A percentile compares a stretch with the other conserved stretches of the same genome.
phyloP scores from a whole-genome alignment of 1,140 invertebrate genomes.

The Hermetia illucens region DNA sequence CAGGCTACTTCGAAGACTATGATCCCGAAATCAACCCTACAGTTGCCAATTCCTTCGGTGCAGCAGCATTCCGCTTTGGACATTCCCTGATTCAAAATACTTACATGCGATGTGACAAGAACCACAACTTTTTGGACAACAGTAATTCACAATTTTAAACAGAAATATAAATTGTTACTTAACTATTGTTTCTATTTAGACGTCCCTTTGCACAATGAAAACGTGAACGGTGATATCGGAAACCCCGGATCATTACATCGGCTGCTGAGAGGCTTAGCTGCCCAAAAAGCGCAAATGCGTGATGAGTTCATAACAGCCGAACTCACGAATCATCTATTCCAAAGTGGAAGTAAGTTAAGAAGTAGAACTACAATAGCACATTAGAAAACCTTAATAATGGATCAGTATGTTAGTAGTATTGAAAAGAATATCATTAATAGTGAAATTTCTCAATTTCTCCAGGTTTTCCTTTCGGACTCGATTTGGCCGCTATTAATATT shows the following conservation, averaged over 20 bases:
- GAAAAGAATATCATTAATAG: neutral
- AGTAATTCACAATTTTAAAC: constrained; percentile 33
- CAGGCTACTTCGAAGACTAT: constrained; percentile 57
- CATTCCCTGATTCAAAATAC: constrained; percentile 81
- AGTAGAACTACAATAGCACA: too few species aligned
- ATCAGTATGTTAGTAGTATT: neutral
- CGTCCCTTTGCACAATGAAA: constrained; percentile 61
- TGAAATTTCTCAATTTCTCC: constrained; percentile 10
- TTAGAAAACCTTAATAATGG: too few species aligned
- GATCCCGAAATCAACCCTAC: constrained; percentile 68
- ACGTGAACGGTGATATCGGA: constrained; percentile 43
- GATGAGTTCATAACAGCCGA: constrained; percentile 73
- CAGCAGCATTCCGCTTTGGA: constrained; percentile 91
- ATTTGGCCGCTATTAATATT: constrained; percentile 79
- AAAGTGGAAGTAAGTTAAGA: constrained; percentile 43
- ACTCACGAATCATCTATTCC: constrained; percentile 77
- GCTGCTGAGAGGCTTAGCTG: constrained; percentile 57
- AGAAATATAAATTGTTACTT: neutral
- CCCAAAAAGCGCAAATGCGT: constrained; percentile 60
- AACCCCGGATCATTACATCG: constrained; percentile 62
- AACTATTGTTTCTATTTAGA: constrained; percentile 34
- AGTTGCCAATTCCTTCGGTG: constrained; percentile 82
- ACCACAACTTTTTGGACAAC: constrained; percentile 46
- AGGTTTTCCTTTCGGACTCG: constrained; percentile 60
- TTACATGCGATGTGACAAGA: constrained; percentile 46